A percentile compares a stretch with the other conserved stretches of the same genome.
Conservation (phyloP, 2,888 invertebrate genomes). For the Oxyteleia sp. region DNA sequence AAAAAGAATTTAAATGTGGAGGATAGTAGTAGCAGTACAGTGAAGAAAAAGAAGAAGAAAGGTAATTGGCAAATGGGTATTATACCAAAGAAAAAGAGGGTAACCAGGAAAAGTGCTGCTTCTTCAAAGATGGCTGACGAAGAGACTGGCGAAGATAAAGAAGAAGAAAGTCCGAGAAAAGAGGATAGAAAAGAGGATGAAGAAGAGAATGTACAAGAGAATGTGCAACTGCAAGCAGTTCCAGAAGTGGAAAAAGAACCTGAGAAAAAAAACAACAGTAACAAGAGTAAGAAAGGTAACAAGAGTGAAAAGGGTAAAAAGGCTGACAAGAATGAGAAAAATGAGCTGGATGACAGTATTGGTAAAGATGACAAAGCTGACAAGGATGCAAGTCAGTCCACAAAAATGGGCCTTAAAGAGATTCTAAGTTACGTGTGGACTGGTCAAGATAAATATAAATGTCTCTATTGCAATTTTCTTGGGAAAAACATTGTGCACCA, state of each 20-base stretch:
- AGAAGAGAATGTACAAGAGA: constrained; percentile 18
- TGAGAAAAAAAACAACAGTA: constrained; percentile 19
- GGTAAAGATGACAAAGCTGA: constrained; percentile 48
- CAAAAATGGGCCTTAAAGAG: constrained; percentile 69
- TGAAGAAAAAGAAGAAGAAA: constrained; percentile 81
- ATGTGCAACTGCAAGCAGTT: no score
- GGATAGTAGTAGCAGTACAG: no score
- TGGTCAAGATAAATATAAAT: constrained; percentile 87
- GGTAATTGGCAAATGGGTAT: constrained; percentile 83
- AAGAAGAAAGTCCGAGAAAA: constrained; percentile 12
- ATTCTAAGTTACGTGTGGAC: constrained; percentile 81
- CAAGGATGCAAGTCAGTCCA: background rate
- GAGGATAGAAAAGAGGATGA: background rate
- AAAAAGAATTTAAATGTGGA: constrained; percentile 31
- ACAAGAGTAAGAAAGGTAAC: background rate
- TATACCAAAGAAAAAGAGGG: constrained; percentile 79
- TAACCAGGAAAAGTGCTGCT: constrained; percentile 46
- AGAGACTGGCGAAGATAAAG: constrained; percentile 28
- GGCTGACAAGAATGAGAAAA: background rate
- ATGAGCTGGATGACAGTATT: constrained; percentile 34
- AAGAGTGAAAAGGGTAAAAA: constrained; percentile 8
- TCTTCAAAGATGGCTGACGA: constrained; percentile 27
- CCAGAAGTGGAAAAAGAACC: constrained; percentile 36
- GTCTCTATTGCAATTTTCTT: constrained; percentile 89
- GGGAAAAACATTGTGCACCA: constrained; percentile 91